Conservation (phyloP, 2,888 invertebrate genomes). For the Cataglyphis rosenhaueri region DNA sequence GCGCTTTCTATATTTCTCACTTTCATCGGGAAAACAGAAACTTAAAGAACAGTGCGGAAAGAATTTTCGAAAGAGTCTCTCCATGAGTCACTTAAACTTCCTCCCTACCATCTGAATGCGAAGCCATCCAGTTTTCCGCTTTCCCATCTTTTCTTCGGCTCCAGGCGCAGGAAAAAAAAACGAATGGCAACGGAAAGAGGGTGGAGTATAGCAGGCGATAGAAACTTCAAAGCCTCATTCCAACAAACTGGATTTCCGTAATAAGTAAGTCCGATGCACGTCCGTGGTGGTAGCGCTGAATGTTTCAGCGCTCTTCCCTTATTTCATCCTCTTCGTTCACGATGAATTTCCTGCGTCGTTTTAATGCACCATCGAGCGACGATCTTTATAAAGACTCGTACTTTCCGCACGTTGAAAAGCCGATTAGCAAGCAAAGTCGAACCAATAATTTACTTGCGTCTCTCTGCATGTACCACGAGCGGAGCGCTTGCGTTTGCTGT, state of each 20-base stretch:
- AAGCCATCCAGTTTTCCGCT: conserved; percentile 62
- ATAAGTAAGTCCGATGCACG: conserved; percentile 70
- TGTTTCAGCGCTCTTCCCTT: conserved; percentile 54
- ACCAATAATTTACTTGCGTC: conserved; percentile 67
- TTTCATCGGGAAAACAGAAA: conserved; percentile 61
- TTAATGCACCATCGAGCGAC: conserved; percentile 42
- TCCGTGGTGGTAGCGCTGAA: conserved; percentile 66
- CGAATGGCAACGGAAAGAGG: conserved; percentile 48
- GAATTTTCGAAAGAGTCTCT: conserved; percentile 71
- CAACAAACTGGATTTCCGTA: conserved; percentile 70
- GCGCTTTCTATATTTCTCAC: conserved; percentile 16
- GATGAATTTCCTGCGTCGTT: conserved; percentile 40
- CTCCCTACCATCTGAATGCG: conserved; percentile 62
- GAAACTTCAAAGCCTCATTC: conserved; percentile 72
- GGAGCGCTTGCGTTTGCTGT: conserved; percentile 8
- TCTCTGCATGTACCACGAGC: conserved; percentile 19
- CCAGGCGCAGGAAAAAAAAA: conserved; percentile 18
- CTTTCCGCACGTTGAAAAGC: conserved; percentile 54
- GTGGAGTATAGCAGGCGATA: conserved; percentile 36
- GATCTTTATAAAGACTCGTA: conserved; percentile 27
- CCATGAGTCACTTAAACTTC: conserved; percentile 74
- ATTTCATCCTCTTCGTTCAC: conserved; percentile 29
- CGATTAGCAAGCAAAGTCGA: conserved; percentile 63
- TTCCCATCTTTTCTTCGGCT: conserved; percentile 55
- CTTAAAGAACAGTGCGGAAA: conserved; percentile 60